phyloP scores from a whole-genome alignment of 2,888 invertebrate species.

The Drosophila subsilvestris region DNA sequence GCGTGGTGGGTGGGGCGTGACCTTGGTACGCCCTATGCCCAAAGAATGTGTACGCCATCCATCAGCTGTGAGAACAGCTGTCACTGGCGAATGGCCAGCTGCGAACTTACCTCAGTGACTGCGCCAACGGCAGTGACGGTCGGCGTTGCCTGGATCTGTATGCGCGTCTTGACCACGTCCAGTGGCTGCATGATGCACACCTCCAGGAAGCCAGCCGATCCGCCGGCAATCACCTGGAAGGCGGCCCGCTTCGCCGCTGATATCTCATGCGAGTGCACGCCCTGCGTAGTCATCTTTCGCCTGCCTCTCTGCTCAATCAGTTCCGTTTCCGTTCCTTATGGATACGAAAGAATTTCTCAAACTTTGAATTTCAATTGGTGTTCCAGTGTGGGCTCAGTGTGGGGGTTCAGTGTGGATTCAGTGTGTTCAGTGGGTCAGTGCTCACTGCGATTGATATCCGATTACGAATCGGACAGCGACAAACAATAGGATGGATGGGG shows the following conservation, averaged over 20 bases:
- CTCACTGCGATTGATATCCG: constrained; percentile 28
- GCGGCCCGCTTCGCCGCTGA: constrained; percentile 76
- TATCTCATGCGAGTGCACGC: constrained; percentile 51
- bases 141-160: constrained; percentile 88
- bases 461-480: not conserved
- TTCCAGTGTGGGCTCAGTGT: no score
- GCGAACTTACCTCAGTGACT: constrained; percentile 70
- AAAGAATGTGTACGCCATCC: constrained; percentile 6
- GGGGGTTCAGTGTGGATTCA: no score
- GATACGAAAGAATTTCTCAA: not conserved
- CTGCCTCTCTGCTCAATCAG: not conserved
- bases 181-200: constrained; percentile 98
- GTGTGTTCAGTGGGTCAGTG: constrained; percentile 7
- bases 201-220: constrained; percentile 96
- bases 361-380: not conserved
- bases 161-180: constrained; percentile 96
- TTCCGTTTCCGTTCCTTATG: no score
- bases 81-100: not conserved
- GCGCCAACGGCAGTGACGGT: constrained; percentile 2
- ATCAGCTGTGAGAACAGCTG: not conserved
- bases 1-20: constrained; percentile 34
- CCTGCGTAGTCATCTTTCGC: constrained; percentile 14
- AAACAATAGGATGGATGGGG: not conserved
- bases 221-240: constrained; percentile 88
- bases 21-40: constrained; percentile 62